These are phyloP conservation scores for Pomatorhinus ruficollis DNA, from an alignment of 2,113 vertebrate species.

Conservation along the genomic window DNA sequence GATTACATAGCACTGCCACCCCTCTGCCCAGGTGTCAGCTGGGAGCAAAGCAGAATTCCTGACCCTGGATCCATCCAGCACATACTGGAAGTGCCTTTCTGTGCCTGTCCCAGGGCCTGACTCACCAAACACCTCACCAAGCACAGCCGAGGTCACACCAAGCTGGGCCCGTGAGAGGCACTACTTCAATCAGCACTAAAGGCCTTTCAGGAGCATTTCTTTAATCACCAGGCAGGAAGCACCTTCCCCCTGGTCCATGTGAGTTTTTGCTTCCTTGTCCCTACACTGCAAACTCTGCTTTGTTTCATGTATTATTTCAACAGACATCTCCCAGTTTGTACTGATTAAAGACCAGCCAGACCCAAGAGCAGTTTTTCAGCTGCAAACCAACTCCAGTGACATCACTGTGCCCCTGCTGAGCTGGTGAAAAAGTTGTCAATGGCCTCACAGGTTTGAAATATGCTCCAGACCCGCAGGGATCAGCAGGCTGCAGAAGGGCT, in stretches of 20 bases:
- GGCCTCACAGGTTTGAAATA: background rate
- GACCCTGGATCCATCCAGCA: background rate
- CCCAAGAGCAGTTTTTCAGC: background rate
- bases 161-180: background rate
- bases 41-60: fast-evolving
- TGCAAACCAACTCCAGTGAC: background rate
- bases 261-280: background rate
- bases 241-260: background rate
- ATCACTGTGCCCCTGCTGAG: background rate
- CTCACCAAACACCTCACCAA: fast-evolving
- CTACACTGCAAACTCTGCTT: background rate
- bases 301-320: fast-evolving
- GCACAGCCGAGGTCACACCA: background rate
- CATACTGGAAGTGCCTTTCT: fast-evolving
- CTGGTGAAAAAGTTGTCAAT: background rate
- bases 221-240: background rate
- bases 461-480: background rate
- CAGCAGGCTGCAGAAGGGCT: background rate
- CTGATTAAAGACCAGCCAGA: background rate
- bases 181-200: background rate
- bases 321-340: background rate
- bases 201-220: background rate
- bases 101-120: background rate
- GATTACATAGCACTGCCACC: background rate
- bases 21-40: background rate